Percentiles rank a stretch among this genome's conserved stretches.
Evolutionary conservation across 2,888 invertebrate species (phyloP).

Genomic region (Parnassius apollo): DNA sequence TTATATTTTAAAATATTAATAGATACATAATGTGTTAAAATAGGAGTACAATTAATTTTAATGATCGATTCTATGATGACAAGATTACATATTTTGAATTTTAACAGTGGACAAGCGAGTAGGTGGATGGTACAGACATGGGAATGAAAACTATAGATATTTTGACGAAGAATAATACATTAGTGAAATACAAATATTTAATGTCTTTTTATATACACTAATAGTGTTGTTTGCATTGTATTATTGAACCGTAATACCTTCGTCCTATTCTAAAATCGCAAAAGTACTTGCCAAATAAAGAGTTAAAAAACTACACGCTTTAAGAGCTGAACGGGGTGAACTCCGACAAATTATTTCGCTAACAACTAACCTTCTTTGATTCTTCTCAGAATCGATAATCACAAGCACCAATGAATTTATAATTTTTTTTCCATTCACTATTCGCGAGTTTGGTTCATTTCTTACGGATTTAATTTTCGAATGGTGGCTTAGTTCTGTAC

Average conservation of each 20-base stretch:
- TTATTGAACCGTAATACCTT: neutral
- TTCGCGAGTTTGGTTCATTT: slow-evolving; percentile 72
- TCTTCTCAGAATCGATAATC: slow-evolving; percentile 34
- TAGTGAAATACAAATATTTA: no score
- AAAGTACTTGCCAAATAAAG: slow-evolving; percentile 3
- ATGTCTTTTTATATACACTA: no score
- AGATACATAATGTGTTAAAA: no score
- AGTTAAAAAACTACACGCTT: neutral
- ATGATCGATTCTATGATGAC: no score
- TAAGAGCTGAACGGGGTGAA: neutral
- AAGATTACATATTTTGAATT: no score
- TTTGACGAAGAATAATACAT: no score
- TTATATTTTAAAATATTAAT: no score
- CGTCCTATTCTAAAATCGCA: neutral
- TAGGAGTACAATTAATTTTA: no score
- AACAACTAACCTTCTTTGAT: slow-evolving; percentile 33
- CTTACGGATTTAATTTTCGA: slow-evolving; percentile 68
- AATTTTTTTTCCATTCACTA: slow-evolving; percentile 58
- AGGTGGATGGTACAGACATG: no score
- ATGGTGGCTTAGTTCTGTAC: slow-evolving; percentile 57
- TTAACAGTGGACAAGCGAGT: no score
- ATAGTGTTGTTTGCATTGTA: no score
- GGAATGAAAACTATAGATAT: no score
- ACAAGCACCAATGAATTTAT: slow-evolving; percentile 30
- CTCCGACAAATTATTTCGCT: neutral